Base-by-base conservation (phyloP, 1,140 invertebrate genomes). In the Glossosoma conforme region DNA sequence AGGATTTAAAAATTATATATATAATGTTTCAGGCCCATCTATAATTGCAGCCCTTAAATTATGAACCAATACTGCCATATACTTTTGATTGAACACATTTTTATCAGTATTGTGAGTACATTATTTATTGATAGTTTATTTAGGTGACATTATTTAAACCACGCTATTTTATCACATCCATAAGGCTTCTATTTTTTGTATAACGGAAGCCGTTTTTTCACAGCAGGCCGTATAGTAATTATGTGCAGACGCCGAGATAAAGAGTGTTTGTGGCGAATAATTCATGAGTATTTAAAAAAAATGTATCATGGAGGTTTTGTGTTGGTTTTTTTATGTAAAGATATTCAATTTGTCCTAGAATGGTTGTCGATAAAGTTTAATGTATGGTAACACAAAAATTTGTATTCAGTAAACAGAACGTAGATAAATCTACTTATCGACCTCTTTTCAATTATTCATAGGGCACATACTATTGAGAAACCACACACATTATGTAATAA, bases 311-410 rank as follows among this genome's bases (percentile, higher is more conserved):
- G 51, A 13, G 28, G 35, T 48, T 48, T 41, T 45, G 2, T 40
- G 11, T 28, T 25, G 18, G 18, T 30, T 44, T 49, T 49, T 55
- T 49, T 55, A 55, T 55, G 46, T 40, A 24, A 55, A 55, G 30
- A 28, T 45, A 55, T 55, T 55, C 46, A 44, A 48, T 48, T 47
- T 43, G 46, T 15, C 28, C 14, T 17, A 24, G 32, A 47, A 22
- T 14, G 10, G n/a, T 32, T 13, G 17, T 9, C 30, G 53, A 49
- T 55, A 55, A 55, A 50, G 45, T 49, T n/a, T 55, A 55, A 55
- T 55, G 46, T 50, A 55, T 49, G 53, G 49, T 55, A 55, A 49
- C 53, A 49, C 40, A 55, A 46, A 55, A 55, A 55, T 55, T 55
- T 55, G 46, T 55, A 55, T 55, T 55, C 53, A 25, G 35, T 50